Evolutionary conservation across 2,113 vertebrate species (phyloP), one percentile per base, ranked within the genome.

Genomic region (Zosterops hypoxanthus): DNA sequence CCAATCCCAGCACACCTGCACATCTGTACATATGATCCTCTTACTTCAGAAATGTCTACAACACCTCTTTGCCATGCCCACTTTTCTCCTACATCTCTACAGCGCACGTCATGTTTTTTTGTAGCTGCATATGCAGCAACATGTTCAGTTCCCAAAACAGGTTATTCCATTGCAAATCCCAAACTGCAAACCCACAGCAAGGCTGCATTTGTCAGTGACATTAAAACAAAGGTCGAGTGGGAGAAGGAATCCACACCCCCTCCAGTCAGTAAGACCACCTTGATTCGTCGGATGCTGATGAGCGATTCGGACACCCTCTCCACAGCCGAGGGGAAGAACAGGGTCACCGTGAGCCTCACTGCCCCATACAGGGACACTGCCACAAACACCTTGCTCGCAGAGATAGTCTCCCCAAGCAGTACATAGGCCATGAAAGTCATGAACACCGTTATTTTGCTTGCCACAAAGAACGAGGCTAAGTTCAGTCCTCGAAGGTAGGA

Each of bases 401-500:
- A 98, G 95, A 99, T 97, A 33, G 61, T 49, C 16, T 99, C 98
- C 82, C 99, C 99, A 16, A 98, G 98, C 11, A 99, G 97, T 3
- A 99, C 98, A 0, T 99, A 99, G 3, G 98, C 98, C 36, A 98
- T 97, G 98, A 99, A 98, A 15, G 99, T 99, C 97, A 99, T 97
- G 76, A 99, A 99, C 86, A 99, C 85, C 26, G 99, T 99, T 80
- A 99, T 97, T 98, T 99, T 99, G 98, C 98, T 99, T 60, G 98
- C 98, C 69, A 98, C 96, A 63, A 99, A 99, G 97, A 99, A 99
- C 1, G 98, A 99, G 2, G 99, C 99, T 98, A 99, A 98, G 96
- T 99, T 99, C 95, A 99, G 94, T 41, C 98, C 99, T 77, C 99
- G 98, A 65, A 99, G 98, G 90, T 99, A 99, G 64, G 99, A 99